Base-by-base conservation (phyloP, 2,113 vertebrate species). In the Mugil cephalus region DNA sequence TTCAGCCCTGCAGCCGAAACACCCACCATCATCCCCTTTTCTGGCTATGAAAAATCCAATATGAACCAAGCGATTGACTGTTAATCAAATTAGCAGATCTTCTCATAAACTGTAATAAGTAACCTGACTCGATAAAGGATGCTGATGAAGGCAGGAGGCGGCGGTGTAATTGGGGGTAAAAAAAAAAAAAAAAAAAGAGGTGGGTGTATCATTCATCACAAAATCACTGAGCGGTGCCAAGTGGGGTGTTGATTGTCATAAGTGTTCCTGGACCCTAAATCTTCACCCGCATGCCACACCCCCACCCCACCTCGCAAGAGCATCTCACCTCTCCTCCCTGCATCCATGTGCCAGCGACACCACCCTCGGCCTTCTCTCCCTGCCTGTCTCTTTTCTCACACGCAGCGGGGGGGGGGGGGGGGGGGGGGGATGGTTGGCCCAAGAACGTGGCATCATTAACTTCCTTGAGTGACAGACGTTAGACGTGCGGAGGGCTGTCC, bases 41-140 rank as follows among this genome's bases (percentile, higher is more conserved):
- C 59, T 38, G 10, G 35, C 77, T 56, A 65, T 87, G 91, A 88
- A 91, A 91, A 83, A 88, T 87, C 84, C 93, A 87, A 89, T 80
- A 81, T 67, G 81, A 74, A 79, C 38, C 35, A 82, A 79, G 89
- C 89, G 88, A 87, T 88, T 88, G 78, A 87, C 87, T 89, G 89
- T 91, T 95, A 88, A 91, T 75, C 13, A 94, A 95, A 96, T 96
- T 94, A 96, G 91, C 77, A 82, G 89, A 88, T 86, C 92, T 91
- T 87, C 92, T 95, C 94, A 94, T 94, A 94, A 93, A 85, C 95
- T 89, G 92, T 96, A 95, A 96, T 96, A 94, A 95, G 94, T 95
- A 94, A 94, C 90, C 95, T 89, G 93, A 95, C 93, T 96, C 73
- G 85, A 96, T 96, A 96, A 96, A 93, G 92, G 93, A 75, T 64